Conservation (phyloP, 2,888 invertebrate genomes). For the Geotrupes spiniger region DNA sequence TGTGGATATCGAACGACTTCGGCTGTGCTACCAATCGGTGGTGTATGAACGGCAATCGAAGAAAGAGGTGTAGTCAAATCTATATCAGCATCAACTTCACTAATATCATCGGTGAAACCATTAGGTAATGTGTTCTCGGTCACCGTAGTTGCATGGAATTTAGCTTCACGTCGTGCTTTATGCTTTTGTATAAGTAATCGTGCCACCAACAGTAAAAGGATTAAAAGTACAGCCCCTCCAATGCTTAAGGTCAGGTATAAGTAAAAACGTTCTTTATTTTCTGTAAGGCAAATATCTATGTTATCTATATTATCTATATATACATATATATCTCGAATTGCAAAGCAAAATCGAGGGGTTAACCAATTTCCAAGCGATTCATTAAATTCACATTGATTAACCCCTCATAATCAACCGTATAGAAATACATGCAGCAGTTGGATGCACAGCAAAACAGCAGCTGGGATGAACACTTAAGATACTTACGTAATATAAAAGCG, state of each 20-base stretch:
- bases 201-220: constrained; percentile 68
- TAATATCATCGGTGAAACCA: constrained; percentile 83
- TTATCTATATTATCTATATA: neutral
- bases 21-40: constrained; percentile 44
- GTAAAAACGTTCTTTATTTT: constrained; percentile 76
- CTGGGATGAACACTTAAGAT: constrained; percentile 26
- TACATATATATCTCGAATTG: too few species aligned
- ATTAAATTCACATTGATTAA: constrained; percentile 1
- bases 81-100: constrained; percentile 79
- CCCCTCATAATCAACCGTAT: too few species aligned
- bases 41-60: constrained; percentile 54
- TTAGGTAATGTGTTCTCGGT: constrained; percentile 76
- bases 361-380: neutral
- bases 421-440: constrained; percentile 12
- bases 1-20: constrained; percentile 45
- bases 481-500: constrained; percentile 69
- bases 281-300: constrained; percentile 50
- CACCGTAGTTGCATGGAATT: constrained; percentile 66
- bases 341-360: constrained; percentile 8
- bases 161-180: constrained; percentile 60
- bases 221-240: constrained; percentile 67
- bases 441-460: constrained; percentile 31
- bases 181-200: constrained; percentile 68
- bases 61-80: constrained; percentile 70
- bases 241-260: constrained; percentile 79